Evolutionary conservation across 2,113 vertebrate species (phyloP).

Genomic region (Parotia lawesii): DNA sequence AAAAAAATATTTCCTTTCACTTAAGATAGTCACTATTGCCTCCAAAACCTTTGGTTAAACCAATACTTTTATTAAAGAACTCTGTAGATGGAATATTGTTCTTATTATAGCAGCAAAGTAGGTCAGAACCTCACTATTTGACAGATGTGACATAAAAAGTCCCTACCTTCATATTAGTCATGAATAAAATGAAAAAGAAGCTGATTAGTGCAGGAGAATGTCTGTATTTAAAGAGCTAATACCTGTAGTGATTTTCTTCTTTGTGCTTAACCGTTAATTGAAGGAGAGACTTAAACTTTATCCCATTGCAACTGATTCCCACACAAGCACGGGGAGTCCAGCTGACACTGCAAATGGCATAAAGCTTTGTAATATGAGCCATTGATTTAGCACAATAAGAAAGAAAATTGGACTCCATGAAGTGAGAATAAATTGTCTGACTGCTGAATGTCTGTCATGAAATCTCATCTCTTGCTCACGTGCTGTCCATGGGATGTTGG

Average conservation of each 20-base stretch:
- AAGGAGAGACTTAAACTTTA: background rate
- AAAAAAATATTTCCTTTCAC: background rate
- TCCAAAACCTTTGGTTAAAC: background rate
- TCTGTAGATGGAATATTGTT: background rate
- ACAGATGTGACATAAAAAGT: background rate
- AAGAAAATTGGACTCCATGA: background rate
- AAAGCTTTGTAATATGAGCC: background rate
- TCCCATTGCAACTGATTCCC: background rate
- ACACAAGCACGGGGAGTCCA: background rate
- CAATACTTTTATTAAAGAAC: background rate
- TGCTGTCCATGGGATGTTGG: background rate
- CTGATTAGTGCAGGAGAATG: conserved; percentile 1
- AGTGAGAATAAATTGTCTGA: background rate
- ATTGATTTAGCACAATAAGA: background rate
- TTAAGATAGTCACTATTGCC: background rate
- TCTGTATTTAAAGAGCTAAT: conserved; percentile 16
- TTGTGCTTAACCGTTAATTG: background rate
- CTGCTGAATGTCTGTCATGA: background rate
- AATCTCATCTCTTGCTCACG: background rate
- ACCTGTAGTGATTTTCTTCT: conserved; percentile 6
- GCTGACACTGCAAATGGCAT: background rate
- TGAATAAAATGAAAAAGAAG: conserved; percentile 3
- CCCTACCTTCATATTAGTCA: background rate
- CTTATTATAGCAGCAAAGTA: conserved; percentile 20
- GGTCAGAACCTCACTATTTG: conserved; percentile 20